A percentile compares a stretch with the other conserved stretches of the same genome.
Conservation (phyloP, 92 coral and sea anemone genomes). For the Metridium senile region DNA sequence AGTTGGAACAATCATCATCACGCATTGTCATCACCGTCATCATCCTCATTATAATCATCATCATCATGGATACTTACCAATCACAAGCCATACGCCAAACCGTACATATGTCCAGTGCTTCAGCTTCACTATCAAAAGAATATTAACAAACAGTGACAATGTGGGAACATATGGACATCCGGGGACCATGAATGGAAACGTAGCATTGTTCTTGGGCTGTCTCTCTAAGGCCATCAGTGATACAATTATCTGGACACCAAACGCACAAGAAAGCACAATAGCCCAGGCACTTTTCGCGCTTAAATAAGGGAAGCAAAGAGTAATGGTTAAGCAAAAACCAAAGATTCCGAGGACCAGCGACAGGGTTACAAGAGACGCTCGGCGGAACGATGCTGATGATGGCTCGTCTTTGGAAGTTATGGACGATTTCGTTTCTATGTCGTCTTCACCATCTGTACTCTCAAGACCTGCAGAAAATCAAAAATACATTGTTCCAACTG, state of each 20-base stretch:
- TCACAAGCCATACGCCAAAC: constrained; percentile 66
- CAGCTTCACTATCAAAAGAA: constrained; percentile 58
- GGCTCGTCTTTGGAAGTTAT: constrained; percentile 31
- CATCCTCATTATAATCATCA: not conserved
- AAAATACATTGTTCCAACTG: no score
- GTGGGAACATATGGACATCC: constrained; percentile 68
- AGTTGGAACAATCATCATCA: no score
- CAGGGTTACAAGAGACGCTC: constrained; percentile 52
- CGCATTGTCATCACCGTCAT: not conserved
- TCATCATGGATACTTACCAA: constrained; percentile 44
- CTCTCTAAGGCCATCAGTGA: constrained; percentile 64
- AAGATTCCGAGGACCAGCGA: constrained; percentile 40
- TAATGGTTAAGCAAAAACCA: constrained; percentile 49
- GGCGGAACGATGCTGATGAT: constrained; percentile 52
- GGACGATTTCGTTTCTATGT: constrained; percentile 7
- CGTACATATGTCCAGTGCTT: constrained; percentile 72
- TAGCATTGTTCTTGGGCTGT: constrained; percentile 74
- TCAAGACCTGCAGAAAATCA: constrained; percentile 32
- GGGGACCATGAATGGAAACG: constrained; percentile 85
- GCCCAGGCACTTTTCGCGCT: constrained; percentile 62
- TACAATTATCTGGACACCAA: constrained; percentile 45
- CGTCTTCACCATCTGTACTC: constrained; percentile 3
- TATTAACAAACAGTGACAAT: constrained; percentile 55
- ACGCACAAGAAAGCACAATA: constrained; percentile 54
- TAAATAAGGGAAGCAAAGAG: constrained; percentile 38